A percentile compares a stretch with the other conserved stretches of the same genome.
These are phyloP conservation scores for Venusia cambrica DNA, from an alignment of 2,888 invertebrate species.

Conservation along the genomic window DNA sequence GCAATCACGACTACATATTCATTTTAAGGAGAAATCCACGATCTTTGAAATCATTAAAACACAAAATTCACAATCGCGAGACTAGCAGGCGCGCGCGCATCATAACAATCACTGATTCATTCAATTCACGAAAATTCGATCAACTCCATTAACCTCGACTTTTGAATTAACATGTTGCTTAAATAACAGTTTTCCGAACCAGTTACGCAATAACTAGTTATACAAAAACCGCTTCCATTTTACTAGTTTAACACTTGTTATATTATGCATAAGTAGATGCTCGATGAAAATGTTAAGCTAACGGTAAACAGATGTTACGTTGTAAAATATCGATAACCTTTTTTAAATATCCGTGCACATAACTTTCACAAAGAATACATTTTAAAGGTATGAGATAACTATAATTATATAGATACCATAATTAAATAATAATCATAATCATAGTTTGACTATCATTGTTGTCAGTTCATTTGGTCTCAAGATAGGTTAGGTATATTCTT, in stretches of 20 bases:
- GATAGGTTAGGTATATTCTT: too few relatives aligned
- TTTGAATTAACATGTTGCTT: slow-evolving; percentile 57
- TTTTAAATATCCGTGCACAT: slow-evolving; percentile 36
- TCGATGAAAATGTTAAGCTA: slow-evolving; percentile 24
- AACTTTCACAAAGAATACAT: slow-evolving; percentile 28
- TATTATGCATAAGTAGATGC: slow-evolving; percentile 27
- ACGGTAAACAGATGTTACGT: slow-evolving; percentile 32
- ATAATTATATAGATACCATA: too few relatives aligned
- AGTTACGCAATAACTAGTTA: slow-evolving; percentile 30
- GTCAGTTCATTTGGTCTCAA: too few relatives aligned
- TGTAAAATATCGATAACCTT: slow-evolving; percentile 34
- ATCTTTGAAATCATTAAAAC: slow-evolving; percentile 30
- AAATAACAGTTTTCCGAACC: slow-evolving; percentile 28
- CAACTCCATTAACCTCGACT: slow-evolving; percentile 50
- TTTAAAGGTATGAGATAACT: too few relatives aligned
- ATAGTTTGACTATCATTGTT: too few relatives aligned
- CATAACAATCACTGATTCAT: slow-evolving; percentile 63
- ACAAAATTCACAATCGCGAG: slow-evolving; percentile 45
- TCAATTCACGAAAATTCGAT: slow-evolving; percentile 57
- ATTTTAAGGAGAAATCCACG: too few relatives aligned
- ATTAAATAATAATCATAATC: too few relatives aligned
- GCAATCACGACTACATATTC: too few relatives aligned
- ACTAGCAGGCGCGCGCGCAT: slow-evolving; percentile 50
- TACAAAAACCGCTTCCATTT: slow-evolving; percentile 26
- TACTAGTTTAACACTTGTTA: slow-evolving; percentile 30